Percentiles rank a stretch among this genome's conserved stretches.
Evolutionary conservation across 1,140 invertebrate genomes (phyloP).

Genomic region (Calliphora vicina): DNA sequence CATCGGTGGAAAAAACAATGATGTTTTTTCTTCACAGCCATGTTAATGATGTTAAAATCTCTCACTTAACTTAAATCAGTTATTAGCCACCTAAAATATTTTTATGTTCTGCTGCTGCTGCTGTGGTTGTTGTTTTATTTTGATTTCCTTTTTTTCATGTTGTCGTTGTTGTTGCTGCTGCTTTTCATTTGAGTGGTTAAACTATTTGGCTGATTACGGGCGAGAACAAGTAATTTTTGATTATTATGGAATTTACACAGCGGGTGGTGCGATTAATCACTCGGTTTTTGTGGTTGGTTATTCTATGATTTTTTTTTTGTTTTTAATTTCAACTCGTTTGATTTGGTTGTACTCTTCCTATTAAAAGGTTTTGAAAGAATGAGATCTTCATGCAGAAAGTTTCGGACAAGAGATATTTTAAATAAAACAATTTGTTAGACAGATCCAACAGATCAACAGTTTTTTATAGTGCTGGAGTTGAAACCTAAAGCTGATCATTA

Average conservation of each 20-base stretch:
- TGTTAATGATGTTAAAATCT: conserved; percentile 32
- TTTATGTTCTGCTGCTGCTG: background rate
- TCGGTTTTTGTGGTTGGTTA: conserved; percentile 21
- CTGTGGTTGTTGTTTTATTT: background rate
- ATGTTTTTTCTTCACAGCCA: background rate
- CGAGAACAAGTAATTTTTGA: conserved; percentile 40
- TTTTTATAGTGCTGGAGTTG: too few relatives aligned
- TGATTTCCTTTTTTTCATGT: too few relatives aligned
- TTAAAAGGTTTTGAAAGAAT: too few relatives aligned
- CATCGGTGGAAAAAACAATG: background rate
- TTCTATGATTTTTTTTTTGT: conserved; percentile 13
- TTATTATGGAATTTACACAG: conserved; percentile 41
- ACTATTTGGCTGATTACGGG: background rate
- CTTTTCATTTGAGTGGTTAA: background rate
- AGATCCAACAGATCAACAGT: too few relatives aligned
- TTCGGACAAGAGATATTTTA: too few relatives aligned
- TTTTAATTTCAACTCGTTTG: background rate
- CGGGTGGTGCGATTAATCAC: conserved; percentile 40
- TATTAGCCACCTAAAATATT: conserved; percentile 22
- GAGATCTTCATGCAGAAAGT: too few relatives aligned
- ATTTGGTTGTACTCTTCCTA: background rate
- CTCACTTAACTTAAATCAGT: conserved; percentile 25
- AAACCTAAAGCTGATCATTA: too few relatives aligned
- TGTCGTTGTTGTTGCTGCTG: background rate
- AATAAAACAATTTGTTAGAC: too few relatives aligned